Conservation (phyloP, 2,113 vertebrate species). For the Urocolius indicus region DNA sequence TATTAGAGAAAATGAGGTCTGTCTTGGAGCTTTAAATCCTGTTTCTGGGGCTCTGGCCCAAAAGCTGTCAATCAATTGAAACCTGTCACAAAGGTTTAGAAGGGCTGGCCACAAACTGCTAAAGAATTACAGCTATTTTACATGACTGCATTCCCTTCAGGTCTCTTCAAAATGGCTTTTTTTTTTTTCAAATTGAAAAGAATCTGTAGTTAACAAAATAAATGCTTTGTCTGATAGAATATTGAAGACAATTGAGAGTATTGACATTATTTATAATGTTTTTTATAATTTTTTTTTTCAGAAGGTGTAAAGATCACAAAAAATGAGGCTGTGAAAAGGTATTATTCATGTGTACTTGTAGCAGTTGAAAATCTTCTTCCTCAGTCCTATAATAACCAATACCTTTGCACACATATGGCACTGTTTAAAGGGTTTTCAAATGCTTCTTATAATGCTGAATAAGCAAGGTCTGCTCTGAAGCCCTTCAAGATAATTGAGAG, state of each 20-base stretch:
- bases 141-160: neutral
- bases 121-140: neutral
- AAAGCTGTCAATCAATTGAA: neutral
- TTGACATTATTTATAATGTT: neutral
- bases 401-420: neutral
- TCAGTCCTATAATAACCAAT: neutral
- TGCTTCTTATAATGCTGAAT: neutral
- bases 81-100: neutral
- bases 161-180: neutral
- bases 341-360: neutral
- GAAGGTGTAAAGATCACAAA: neutral
- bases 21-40: constrained; percentile 7
- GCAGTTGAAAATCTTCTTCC: neutral
- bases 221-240: neutral
- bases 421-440: constrained; percentile 12
- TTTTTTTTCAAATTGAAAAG: neutral
- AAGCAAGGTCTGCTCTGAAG: constrained; percentile 21
- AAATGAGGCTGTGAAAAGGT: neutral
- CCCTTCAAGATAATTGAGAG: neutral
- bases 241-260: neutral
- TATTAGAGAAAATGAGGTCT: neutral
- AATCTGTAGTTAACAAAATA: neutral
- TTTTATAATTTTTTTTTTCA: neutral
- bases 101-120: neutral
- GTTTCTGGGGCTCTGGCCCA: neutral